Evolutionary conservation across 2,113 vertebrate species (phyloP), one percentile per base, ranked within the genome.

Genomic region (Dicerorhinus sumatrensis): DNA sequence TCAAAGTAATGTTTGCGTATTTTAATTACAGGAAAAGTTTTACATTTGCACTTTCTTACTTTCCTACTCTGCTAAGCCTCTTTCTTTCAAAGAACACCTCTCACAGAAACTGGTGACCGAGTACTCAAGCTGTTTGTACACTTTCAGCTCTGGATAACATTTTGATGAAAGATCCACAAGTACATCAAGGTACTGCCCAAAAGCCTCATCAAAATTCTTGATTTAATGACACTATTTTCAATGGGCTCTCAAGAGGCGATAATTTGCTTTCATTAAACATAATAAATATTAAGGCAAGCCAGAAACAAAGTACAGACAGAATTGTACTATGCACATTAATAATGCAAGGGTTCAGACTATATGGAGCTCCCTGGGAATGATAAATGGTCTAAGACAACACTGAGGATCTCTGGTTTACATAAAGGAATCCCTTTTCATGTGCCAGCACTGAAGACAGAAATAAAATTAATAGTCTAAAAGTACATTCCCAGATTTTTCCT

Each of bases 221-320:
- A 80, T 80, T 58, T 29, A 85, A 72, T 63, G n/a, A 85, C 20
- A 54, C 33, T 76, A 56, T 87, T 93, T 96, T 93, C 77, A 90
- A 62, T 85, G 60, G 86, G 23, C 54, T 91, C 70, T 95, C 76
- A 96, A 94, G 51, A 80, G 42, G 48, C 88, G 85, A 76, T 94
- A 80, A 94, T 97, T 90, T 80, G 60, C 62, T 93, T 96, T 92
- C 76, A 89, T 96, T 89, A 92, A 96, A 89, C 36, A 85, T 42
- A 87, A 91, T 63, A 93, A 94, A 95, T 88, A 97, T 83, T 94
- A 80, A 85, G 65, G 58, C 20, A 85, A 85, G 23, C 17, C 89
- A 93, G 81, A 96, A 96, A 85, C 33, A 88, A 79, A 94, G 60
- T 73, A 67, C 79, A 93, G 88, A 46, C 81, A 33, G 46, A 90